Conservation (phyloP, 2,888 invertebrate species). For the Sminthurides aquaticus region DNA sequence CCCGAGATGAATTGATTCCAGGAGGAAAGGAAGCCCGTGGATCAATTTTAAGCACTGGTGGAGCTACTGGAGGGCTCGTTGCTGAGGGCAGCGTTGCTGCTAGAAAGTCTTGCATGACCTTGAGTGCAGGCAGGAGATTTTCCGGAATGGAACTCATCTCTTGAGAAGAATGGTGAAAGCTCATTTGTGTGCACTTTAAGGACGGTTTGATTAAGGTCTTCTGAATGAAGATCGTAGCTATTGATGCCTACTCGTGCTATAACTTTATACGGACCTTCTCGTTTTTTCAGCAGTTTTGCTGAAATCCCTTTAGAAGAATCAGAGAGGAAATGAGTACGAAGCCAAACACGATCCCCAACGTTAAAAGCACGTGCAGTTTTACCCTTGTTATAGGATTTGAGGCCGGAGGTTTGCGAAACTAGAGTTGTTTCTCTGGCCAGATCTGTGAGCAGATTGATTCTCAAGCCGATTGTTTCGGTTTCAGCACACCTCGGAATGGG, state of each 20-base stretch:
- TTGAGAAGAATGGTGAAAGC: too few relatives aligned
- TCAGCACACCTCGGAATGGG: neutral
- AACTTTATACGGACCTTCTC: conserved; percentile 27
- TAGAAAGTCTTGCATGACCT: too few relatives aligned
- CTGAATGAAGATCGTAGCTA: neutral
- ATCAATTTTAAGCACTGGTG: too few relatives aligned
- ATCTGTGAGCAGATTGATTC: neutral
- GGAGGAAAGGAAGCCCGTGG: too few relatives aligned
- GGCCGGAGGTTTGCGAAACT: neutral
- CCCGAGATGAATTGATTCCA: too few relatives aligned
- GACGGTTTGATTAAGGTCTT: neutral
- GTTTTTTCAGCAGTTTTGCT: conserved; percentile 9
- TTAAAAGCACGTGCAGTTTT: neutral
- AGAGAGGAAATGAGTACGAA: neutral
- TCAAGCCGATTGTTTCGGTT: neutral
- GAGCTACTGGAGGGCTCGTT: too few relatives aligned
- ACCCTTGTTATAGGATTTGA: conserved; percentile 14
- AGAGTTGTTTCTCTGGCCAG: neutral
- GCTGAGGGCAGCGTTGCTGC: too few relatives aligned
- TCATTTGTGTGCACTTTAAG: neutral
- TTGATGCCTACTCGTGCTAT: neutral
- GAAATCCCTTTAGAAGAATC: conserved; percentile 1
- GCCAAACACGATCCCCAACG: conserved; percentile 8
- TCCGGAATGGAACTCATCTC: too few relatives aligned
- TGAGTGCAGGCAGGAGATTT: too few relatives aligned